phyloP scores from a whole-genome alignment of 2,888 invertebrate genomes.

The Pollenia griseotomentosa region DNA sequence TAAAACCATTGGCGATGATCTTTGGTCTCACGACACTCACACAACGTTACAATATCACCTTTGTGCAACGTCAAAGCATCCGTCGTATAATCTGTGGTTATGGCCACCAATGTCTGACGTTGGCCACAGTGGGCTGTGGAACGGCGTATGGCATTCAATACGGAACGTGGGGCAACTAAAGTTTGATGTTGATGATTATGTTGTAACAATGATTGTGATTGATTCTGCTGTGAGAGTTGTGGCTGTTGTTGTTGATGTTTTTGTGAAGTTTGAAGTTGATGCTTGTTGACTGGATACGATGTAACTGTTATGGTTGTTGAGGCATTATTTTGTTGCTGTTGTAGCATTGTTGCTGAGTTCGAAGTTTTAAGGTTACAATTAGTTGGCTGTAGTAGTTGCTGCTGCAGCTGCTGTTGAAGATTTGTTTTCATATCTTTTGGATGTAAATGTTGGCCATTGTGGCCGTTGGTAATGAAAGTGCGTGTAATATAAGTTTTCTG shows the following conservation, averaged over 20 bases:
- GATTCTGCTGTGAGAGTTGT: conserved; percentile 48
- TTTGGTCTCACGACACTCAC: conserved; percentile 86
- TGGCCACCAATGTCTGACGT: conserved; percentile 89
- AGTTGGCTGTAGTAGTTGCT: conserved; percentile 62
- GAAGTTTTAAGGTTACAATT: conserved; percentile 68
- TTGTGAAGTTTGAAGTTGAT: conserved; percentile 65
- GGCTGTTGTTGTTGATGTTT: conserved; percentile 69
- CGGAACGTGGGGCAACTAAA: conserved; percentile 69
- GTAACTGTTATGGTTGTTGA: conserved; percentile 72
- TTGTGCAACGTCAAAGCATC: conserved; percentile 87
- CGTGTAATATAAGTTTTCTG: conserved; percentile 75
- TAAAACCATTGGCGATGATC: conserved; percentile 91
- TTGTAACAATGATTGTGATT: conserved; percentile 74
- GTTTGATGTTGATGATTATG: conserved; percentile 65
- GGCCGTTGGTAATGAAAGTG: conserved; percentile 81
- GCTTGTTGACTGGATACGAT: conserved; percentile 61
- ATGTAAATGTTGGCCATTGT: conserved; percentile 82
- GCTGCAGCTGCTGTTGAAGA: conserved; percentile 54
- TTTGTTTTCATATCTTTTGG: conserved; percentile 77
- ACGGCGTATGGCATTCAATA: conserved; percentile 79
- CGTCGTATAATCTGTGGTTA: conserved; percentile 88
- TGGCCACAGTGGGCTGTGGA: conserved; percentile 82
- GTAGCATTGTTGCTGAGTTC: conserved; percentile 59
- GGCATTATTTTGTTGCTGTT: conserved; percentile 47
- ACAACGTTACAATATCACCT: conserved; percentile 90